A percentile compares a stretch with the other conserved stretches of the same genome.
phyloP scores from a whole-genome alignment of 1,140 invertebrate genomes.

The Ooceraea biroi region DNA sequence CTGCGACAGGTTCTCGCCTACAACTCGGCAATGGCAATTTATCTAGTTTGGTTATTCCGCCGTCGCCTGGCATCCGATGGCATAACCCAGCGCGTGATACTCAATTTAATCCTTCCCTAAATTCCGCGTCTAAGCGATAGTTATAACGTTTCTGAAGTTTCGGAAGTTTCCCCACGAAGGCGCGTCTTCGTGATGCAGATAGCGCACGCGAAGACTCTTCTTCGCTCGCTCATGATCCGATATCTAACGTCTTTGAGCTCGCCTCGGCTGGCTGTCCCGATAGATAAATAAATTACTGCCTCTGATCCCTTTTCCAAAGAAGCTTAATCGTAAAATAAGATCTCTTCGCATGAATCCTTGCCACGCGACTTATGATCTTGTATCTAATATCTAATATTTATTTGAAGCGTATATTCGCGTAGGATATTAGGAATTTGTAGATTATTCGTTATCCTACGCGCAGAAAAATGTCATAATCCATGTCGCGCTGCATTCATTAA shows the following conservation, averaged over 20 bases:
- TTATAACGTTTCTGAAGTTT: constrained; percentile 49
- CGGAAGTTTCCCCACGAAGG: background rate
- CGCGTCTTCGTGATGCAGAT: constrained; percentile 3
- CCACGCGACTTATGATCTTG: background rate
- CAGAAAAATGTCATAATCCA: constrained; percentile 13
- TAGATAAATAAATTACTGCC: background rate
- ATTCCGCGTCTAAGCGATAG: constrained; percentile 30
- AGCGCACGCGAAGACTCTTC: constrained; percentile 16
- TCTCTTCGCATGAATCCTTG: background rate
- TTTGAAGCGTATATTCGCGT: background rate
- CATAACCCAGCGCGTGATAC: constrained; percentile 43
- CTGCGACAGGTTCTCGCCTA: no score
- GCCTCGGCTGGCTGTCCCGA: no score
- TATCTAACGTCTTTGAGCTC: background rate
- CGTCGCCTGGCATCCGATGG: constrained; percentile 1
- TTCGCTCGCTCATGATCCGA: background rate
- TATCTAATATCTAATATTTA: background rate
- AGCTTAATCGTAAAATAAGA: background rate
- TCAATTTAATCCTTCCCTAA: constrained; percentile 63
- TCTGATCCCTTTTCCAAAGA: background rate
- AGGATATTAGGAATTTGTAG: background rate
- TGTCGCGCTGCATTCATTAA: background rate
- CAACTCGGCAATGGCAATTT: constrained; percentile 54
- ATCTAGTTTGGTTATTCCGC: constrained; percentile 72
- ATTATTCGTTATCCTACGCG: background rate